phyloP scores from a whole-genome alignment of 1,140 invertebrate genomes.

The Tachypleus tridentatus region DNA sequence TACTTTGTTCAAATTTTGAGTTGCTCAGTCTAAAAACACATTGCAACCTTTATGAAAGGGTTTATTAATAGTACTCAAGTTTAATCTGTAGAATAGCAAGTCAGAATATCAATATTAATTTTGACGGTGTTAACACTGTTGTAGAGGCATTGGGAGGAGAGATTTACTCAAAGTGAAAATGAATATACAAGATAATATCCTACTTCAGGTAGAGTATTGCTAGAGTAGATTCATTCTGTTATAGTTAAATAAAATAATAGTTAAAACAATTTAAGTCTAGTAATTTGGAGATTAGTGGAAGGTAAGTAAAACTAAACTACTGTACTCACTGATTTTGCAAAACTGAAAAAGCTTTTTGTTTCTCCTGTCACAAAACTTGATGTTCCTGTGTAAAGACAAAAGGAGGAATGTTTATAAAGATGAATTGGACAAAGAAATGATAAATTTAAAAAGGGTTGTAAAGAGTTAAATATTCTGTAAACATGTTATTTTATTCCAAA shows the following conservation, averaged over 20 bases:
- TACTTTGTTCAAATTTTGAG: no score
- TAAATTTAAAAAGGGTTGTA: neutral
- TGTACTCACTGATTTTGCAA: slow-evolving; percentile 37
- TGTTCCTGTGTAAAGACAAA: slow-evolving; percentile 30
- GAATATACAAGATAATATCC: neutral
- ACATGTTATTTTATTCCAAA: neutral
- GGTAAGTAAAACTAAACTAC: no score
- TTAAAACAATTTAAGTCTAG: no score
- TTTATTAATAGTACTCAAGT: no score
- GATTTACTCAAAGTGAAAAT: neutral
- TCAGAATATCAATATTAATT: no score
- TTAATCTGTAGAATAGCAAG: no score
- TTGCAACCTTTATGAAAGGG: no score
- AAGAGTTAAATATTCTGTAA: neutral
- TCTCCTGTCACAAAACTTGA: slow-evolving; percentile 39
- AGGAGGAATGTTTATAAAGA: neutral
- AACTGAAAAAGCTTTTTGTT: slow-evolving; percentile 40
- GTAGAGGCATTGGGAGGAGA: slow-evolving; percentile 10
- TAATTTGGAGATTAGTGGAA: neutral
- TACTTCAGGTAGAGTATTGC: no score
- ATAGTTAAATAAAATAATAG: no score
- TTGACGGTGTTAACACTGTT: no score
- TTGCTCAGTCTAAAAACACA: no score
- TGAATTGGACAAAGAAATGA: neutral
- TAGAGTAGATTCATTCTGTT: no score